Percentiles rank a stretch among this genome's conserved stretches.
Conservation (phyloP, 2,113 vertebrate species). For the Ailuropoda melanoleuca region DNA sequence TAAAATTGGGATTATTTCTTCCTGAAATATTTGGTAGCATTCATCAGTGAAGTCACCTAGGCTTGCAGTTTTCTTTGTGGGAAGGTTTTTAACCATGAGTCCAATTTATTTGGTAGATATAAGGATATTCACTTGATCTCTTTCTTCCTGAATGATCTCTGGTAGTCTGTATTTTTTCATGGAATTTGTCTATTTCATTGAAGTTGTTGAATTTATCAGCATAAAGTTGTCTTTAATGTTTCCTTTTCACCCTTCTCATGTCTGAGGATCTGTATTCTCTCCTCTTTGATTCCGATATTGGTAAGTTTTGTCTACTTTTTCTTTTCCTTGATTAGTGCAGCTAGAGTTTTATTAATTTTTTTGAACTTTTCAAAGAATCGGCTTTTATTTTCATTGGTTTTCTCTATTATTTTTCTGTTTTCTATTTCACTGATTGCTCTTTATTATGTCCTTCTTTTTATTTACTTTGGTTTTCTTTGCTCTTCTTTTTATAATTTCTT, state of each 20-base stretch:
- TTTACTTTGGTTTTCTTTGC: background rate
- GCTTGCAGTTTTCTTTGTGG: background rate
- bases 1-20: constrained; percentile 23
- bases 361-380: constrained; percentile 16
- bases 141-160: background rate
- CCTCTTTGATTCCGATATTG: background rate
- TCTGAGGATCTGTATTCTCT: background rate
- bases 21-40: background rate
- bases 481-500: background rate
- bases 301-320: background rate
- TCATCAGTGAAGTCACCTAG: background rate
- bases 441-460: background rate
- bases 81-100: background rate
- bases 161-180: constrained; percentile 8
- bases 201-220: background rate
- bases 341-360: background rate
- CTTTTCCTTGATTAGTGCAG: background rate
- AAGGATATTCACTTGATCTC: background rate
- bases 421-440: background rate
- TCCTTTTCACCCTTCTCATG: constrained; percentile 11
- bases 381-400: constrained; percentile 39
- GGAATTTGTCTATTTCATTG: constrained; percentile 33
- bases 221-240: background rate
- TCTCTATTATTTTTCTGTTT: background rate
- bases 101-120: background rate